A percentile compares a stretch with the other conserved stretches of the same genome.
phyloP scores from a whole-genome alignment of 2,888 invertebrate genomes.

The Oligia strigilis region DNA sequence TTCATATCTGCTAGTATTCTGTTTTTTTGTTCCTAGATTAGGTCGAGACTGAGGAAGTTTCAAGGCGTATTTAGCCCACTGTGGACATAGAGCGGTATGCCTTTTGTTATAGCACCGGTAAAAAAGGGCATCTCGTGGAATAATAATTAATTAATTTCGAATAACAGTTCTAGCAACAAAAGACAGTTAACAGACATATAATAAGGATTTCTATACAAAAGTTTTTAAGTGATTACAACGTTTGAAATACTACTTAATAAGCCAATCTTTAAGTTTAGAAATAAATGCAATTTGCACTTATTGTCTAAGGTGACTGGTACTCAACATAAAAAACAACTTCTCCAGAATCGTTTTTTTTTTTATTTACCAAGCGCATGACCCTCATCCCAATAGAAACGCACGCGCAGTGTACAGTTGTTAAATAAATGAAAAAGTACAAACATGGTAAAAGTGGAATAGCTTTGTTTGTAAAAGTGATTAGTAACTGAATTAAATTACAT shows the following conservation, averaged over 20 bases:
- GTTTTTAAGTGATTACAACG: conserved; percentile 25
- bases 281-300: neutral
- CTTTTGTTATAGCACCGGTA: neutral
- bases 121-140: neutral
- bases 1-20: neutral
- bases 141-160: neutral
- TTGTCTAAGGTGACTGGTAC: no score
- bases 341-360: no score
- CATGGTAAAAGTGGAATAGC: no score
- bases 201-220: conserved; percentile 7
- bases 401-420: no score
- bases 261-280: neutral
- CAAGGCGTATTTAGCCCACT: neutral
- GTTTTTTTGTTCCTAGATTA: neutral
- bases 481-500: no score
- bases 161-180: neutral
- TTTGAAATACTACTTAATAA: conserved; percentile 9
- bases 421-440: no score
- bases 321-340: no score
- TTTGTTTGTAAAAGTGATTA: no score
- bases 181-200: conserved; percentile 6
- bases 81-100: neutral
- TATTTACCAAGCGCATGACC: no score
- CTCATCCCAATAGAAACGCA: no score
- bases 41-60: neutral